Evolutionary conservation across 1,140 invertebrate genomes (phyloP).

Genomic region (Panagrolaimus sp.): DNA sequence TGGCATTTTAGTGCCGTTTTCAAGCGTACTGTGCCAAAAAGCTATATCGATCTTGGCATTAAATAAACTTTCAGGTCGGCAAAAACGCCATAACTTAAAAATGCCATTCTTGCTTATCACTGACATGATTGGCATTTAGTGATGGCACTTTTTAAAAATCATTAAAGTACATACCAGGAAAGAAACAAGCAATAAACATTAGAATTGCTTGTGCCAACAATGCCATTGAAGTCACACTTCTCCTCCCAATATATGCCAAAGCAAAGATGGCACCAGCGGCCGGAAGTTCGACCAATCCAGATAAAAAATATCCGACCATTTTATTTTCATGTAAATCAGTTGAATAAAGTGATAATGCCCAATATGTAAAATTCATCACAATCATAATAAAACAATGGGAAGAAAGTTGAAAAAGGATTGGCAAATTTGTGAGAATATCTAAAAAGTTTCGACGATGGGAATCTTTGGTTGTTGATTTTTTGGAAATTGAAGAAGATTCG

Average conservation of each 20-base stretch:
- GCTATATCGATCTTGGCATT: no score
- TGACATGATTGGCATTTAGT: no score
- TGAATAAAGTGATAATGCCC: slow-evolving; percentile 43
- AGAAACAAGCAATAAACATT: slow-evolving; percentile 38
- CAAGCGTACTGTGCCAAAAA: no score
- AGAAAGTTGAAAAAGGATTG: slow-evolving; percentile 39
- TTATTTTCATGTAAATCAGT: slow-evolving; percentile 44
- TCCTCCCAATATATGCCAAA: slow-evolving; percentile 34
- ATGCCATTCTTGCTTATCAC: no score
- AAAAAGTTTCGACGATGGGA: slow-evolving; percentile 23
- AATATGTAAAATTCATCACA: slow-evolving; percentile 43
- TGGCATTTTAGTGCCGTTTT: no score
- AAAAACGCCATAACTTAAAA: no score
- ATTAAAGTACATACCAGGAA: no score
- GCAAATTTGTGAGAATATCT: slow-evolving; percentile 33
- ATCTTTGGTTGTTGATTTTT: not conserved
- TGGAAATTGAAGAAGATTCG: no score
- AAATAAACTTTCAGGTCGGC: no score
- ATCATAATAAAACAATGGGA: slow-evolving; percentile 47
- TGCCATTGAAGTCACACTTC: slow-evolving; percentile 36
- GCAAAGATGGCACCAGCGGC: slow-evolving; percentile 42
- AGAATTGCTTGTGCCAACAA: slow-evolving; percentile 34
- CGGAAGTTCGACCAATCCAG: slow-evolving; percentile 44
- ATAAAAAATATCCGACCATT: slow-evolving; percentile 49
- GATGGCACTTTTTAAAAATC: no score